Evolutionary conservation across 2,113 vertebrate genomes (phyloP).

Genomic region (Elgaria multicarinata): DNA sequence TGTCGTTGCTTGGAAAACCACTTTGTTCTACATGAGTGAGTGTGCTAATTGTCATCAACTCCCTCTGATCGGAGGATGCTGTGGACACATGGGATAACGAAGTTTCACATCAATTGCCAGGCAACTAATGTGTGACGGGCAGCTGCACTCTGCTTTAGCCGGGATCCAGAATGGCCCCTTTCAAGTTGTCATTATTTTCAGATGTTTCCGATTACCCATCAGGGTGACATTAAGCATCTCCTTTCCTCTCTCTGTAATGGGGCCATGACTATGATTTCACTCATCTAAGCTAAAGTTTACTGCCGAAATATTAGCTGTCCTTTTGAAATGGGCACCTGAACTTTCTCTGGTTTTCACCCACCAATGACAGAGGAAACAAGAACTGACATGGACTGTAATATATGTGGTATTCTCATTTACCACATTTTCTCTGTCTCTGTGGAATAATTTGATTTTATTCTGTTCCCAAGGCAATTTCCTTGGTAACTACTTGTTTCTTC

Average conservation of each 20-base stretch:
- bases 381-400: neutral
- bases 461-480: neutral
- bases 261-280: neutral
- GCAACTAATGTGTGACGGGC: slow-evolving; percentile 22
- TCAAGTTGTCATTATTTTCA: neutral
- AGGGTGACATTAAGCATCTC: neutral
- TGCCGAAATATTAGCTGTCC: neutral
- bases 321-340: neutral
- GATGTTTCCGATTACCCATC: neutral
- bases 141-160: neutral
- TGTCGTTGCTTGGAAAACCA: slow-evolving; percentile 30
- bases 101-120: slow-evolving; percentile 1
- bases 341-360: neutral
- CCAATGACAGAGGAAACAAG: neutral
- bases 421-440: neutral
- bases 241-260: neutral
- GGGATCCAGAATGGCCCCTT: neutral
- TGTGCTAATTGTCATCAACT: slow-evolving; percentile 21
- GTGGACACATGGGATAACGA: neutral
- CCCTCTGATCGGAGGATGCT: slow-evolving; percentile 15
- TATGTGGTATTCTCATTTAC: neutral
- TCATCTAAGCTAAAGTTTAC: slow-evolving; percentile 13
- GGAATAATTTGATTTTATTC: neutral
- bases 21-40: slow-evolving; percentile 22
- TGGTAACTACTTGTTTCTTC: neutral